phyloP scores from a whole-genome alignment of 2,888 invertebrate species.

The Aporophyla nigra region DNA sequence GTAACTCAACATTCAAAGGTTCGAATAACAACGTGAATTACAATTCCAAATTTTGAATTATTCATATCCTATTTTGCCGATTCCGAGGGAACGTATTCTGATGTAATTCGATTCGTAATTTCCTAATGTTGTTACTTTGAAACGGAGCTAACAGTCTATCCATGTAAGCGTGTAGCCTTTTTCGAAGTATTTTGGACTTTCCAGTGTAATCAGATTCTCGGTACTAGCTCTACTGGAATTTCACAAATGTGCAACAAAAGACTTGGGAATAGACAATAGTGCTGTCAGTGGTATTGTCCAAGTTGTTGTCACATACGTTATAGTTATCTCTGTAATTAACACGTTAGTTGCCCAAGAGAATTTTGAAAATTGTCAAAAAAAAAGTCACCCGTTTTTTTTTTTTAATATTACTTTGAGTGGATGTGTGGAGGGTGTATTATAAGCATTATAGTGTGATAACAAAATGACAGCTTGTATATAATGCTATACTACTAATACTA shows the following conservation, averaged over 20 bases:
- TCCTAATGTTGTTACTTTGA: constrained; percentile 30
- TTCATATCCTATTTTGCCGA: constrained; percentile 77
- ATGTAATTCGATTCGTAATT: constrained; percentile 46
- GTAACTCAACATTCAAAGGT: constrained; percentile 64
- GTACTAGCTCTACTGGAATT: not conserved
- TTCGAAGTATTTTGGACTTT: not conserved
- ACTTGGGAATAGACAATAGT: not conserved
- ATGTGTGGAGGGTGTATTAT: no score
- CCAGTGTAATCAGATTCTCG: constrained; percentile 22
- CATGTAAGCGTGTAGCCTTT: constrained; percentile 21
- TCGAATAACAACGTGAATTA: constrained; percentile 80
- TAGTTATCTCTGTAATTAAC: not conserved
- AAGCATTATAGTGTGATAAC: no score
- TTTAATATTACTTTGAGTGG: no score
- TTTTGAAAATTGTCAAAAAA: no score
- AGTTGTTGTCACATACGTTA: not conserved
- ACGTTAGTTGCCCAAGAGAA: no score
- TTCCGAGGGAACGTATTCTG: constrained; percentile 72
- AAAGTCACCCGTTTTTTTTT: no score
- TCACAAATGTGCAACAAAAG: not conserved
- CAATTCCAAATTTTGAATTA: constrained; percentile 79
- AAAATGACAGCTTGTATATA: no score
- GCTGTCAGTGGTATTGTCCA: not conserved
- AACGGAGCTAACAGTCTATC: not conserved
- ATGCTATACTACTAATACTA: no score